Base-by-base conservation (phyloP, 2,888 invertebrate species). In the Drosophila kokeensis region DNA sequence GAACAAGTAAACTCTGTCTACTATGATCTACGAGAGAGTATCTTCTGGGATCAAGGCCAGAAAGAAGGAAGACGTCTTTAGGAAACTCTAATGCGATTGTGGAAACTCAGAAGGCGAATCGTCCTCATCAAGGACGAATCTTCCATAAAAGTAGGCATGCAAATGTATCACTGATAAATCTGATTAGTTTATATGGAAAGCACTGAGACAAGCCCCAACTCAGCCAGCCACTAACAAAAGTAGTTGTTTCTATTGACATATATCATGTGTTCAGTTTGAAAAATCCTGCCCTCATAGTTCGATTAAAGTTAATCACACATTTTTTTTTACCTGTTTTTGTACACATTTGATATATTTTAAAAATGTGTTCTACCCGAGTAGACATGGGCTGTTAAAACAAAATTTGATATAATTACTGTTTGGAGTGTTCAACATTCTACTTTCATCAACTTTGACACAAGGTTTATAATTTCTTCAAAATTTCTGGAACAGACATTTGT, bases 391-490 rank as follows among this genome's bases (percentile, higher is more conserved):
- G 8, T 30, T n/a, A 30, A 54, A 58, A 27, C 63, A 69, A 75
- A 75, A 52, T 69, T 73, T 0, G 27, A 54, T 21, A 6, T 59
- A 34, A 58, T 61, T 57, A 30, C 36, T 32, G 8, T 42, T 74
- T 32, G 24, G 11, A 52, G 34, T 50, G 38, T 49, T 30, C 63
- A 57, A 66, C 67, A 55, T 69, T 83, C 10, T 0, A 32, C 11
- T 70, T 77, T 80, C 82, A 58, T 77, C 62, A 78, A 74, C 72
- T 63, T 63, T 67, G 76, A 70, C 80, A 76, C 70, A 78, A 77
- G 69, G 80, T 82, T 82, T 74, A 83, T 78, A 73, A 38, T 81
- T 83, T 83, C 74, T 73, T 85, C 88, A 88, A 85, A 85, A 85
- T 85, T 85, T 81, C 69, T 83, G 73, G 68, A 76, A 69, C 66